phyloP scores from a whole-genome alignment of 2,888 invertebrate species.

The Lasioglossum lativentre region DNA sequence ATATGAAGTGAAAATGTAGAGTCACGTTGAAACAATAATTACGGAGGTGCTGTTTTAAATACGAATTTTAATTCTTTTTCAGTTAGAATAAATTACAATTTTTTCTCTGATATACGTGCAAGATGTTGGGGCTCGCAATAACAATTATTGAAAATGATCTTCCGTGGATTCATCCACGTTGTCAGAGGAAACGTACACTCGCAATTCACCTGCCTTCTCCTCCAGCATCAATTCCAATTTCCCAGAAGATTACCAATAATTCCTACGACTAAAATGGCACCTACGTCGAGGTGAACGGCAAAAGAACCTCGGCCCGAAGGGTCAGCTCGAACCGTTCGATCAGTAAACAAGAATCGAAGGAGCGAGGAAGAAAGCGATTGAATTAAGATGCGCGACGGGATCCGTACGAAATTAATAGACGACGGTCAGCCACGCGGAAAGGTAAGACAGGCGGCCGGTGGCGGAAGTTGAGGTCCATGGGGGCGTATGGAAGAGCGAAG shows the following conservation, averaged over 20 bases:
- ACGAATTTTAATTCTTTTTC: neutral
- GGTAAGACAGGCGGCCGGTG: constrained; percentile 14
- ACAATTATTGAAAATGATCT: neutral
- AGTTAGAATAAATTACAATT: neutral
- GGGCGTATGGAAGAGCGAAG: neutral
- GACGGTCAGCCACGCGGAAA: constrained; percentile 16
- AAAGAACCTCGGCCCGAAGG: neutral
- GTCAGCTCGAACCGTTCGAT: neutral
- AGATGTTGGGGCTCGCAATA: neutral
- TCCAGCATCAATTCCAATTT: neutral
- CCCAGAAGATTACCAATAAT: neutral
- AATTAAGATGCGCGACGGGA: constrained; percentile 39
- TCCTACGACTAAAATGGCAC: neutral
- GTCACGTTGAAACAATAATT: neutral
- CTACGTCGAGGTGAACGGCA: neutral
- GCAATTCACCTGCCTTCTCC: neutral
- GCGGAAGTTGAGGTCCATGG: neutral
- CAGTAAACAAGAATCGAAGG: neutral
- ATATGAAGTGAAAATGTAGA: neutral
- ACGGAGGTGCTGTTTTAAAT: neutral
- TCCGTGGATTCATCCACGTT: too few relatives aligned
- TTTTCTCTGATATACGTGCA: too few relatives aligned
- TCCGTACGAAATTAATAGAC: constrained; percentile 38
- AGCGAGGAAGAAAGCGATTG: neutral
- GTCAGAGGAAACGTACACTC: neutral